These are phyloP conservation scores for Menidia beryllina DNA, from an alignment of 2,113 vertebrate species.

Conservation along the genomic window DNA sequence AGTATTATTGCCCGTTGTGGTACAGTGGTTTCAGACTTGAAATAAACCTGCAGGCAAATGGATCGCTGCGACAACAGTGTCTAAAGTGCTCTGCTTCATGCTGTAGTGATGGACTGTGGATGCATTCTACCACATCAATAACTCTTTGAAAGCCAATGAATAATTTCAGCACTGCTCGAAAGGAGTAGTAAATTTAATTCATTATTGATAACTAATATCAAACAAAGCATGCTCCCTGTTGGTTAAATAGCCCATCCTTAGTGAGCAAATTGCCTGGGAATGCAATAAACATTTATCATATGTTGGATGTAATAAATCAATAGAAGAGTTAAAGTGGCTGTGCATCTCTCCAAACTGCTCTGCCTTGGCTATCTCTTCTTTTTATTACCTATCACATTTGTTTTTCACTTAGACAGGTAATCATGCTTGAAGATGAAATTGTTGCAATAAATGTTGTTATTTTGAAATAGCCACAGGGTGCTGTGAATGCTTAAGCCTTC, in stretches of 20 bases:
- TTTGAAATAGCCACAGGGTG: constrained; percentile 13
- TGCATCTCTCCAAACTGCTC: constrained; percentile 1
- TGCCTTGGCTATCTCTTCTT: constrained; percentile 8
- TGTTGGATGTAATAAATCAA: constrained; percentile 55
- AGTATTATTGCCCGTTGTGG: not conserved
- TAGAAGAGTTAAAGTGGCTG: constrained; percentile 15
- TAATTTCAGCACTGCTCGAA: constrained; percentile 39
- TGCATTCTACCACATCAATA: constrained; percentile 38
- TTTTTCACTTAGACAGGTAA: constrained; percentile 30
- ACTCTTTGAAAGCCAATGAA: constrained; percentile 25
- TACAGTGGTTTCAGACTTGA: constrained; percentile 4
- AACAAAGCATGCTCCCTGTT: constrained; percentile 36
- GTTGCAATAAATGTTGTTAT: constrained; percentile 24
- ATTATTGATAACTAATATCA: constrained; percentile 64
- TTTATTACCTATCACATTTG: constrained; percentile 33
- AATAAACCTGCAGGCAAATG: constrained; percentile 1
- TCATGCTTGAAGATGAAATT: constrained; percentile 31
- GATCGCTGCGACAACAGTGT: not conserved
- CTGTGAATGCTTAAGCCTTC: not conserved
- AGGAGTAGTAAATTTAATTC: constrained; percentile 41
- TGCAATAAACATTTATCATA: constrained; percentile 52
- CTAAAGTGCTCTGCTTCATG: constrained; percentile 15
- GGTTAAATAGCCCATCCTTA: constrained; percentile 38
- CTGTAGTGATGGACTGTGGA: constrained; percentile 37
- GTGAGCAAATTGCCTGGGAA: constrained; percentile 43